A percentile compares a stretch with the other conserved stretches of the same genome.
Evolutionary conservation across 53 echinoderm and acorn worm genomes (phyloP).

Genomic region (Arbacia lixula): DNA sequence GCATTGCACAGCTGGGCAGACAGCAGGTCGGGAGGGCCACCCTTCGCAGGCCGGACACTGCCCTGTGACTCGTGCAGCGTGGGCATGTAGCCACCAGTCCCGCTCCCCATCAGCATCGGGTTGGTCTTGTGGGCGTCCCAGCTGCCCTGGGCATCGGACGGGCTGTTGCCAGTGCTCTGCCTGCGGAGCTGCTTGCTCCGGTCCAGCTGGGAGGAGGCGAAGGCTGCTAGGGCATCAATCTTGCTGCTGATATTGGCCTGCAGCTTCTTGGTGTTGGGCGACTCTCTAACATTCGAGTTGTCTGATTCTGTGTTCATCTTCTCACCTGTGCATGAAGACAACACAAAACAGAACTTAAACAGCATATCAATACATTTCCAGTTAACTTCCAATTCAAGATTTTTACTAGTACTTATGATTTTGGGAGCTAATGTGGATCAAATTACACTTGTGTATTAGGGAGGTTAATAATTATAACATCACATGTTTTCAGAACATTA

Average conservation of each 20-base stretch:
- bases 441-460: too few relatives aligned
- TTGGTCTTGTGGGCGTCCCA: conserved; percentile 38
- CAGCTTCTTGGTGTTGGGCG: conserved; percentile 92
- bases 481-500: too few relatives aligned
- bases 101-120: neutral
- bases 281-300: conserved; percentile 60
- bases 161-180: conserved; percentile 83
- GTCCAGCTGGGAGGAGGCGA: conserved; percentile 89
- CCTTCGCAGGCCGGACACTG: neutral
- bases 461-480: too few relatives aligned
- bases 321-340: neutral
- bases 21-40: conserved; percentile 2
- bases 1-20: conserved; percentile 48
- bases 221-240: conserved; percentile 94
- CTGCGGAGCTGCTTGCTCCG: conserved; percentile 81
- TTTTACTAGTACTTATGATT: too few relatives aligned
- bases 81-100: conserved; percentile 24
- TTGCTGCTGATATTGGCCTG: conserved; percentile 97
- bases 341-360: neutral
- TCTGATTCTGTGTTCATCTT: conserved; percentile 41
- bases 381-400: too few relatives aligned
- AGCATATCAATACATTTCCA: too few relatives aligned
- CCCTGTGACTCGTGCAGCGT: conserved; percentile 26
- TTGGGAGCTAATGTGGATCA: too few relatives aligned
- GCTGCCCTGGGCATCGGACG: conserved; percentile 49